These are phyloP conservation scores for Ceyx margarethae DNA, from an alignment of 2,113 vertebrate genomes.

Conservation along the genomic window DNA sequence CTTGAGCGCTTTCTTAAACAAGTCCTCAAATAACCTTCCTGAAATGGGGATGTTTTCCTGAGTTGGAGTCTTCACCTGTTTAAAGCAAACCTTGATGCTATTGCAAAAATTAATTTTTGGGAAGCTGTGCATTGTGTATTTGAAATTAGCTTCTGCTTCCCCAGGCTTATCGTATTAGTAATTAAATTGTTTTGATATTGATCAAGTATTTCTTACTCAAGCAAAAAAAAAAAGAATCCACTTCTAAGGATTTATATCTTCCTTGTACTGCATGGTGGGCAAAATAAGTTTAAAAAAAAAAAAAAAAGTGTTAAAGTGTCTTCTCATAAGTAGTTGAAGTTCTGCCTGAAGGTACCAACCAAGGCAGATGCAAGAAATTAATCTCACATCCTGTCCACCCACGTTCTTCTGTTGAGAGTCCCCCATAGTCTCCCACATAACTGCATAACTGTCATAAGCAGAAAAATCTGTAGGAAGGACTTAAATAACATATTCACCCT, in stretches of 20 bases:
- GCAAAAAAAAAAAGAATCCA: not conserved
- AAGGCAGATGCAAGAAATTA: not conserved
- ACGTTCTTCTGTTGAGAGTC: not conserved
- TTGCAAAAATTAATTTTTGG: not conserved
- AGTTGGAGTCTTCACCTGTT: not conserved
- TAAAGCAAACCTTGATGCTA: not conserved
- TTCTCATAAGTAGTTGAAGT: rapidly evolving
- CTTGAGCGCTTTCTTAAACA: not conserved
- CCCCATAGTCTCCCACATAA: rapidly evolving
- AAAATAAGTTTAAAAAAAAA: not conserved
- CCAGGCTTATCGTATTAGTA: not conserved
- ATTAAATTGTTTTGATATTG: not conserved
- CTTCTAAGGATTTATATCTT: not conserved
- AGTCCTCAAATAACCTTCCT: not conserved
- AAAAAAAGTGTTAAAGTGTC: not conserved
- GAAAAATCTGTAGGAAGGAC: not conserved
- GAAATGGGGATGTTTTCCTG: not conserved
- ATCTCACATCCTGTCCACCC: not conserved
- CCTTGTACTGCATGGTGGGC: not conserved
- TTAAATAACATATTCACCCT: not conserved
- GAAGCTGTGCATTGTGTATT: not conserved
- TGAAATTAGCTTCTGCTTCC: not conserved
- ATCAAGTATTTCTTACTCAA: not conserved
- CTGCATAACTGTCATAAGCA: rapidly evolving
- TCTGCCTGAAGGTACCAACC: not conserved